A percentile compares a stretch with the other conserved stretches of the same genome.
These are phyloP conservation scores for Benthosema pterotum DNA, from an alignment of 2,797 vertebrate species.

Conservation along the genomic window DNA sequence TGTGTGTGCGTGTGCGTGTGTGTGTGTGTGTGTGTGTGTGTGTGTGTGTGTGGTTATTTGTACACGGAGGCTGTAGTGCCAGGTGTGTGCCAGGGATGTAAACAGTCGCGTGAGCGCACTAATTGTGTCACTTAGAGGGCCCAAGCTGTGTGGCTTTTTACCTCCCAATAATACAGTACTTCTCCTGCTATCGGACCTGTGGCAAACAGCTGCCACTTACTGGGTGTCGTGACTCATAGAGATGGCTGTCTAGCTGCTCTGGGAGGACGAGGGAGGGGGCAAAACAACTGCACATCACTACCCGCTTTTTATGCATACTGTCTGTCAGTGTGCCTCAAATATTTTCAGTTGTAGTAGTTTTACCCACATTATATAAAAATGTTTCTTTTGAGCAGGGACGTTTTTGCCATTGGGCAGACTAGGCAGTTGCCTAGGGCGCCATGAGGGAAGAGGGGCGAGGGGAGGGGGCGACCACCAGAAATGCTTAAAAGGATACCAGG, in stretches of 20 bases:
- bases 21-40: slow-evolving; percentile 10
- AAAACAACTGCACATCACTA: too few species aligned
- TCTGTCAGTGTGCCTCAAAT: too few species aligned
- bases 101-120: slow-evolving; percentile 55
- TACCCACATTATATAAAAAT: too few species aligned
- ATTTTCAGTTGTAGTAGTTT: too few species aligned
- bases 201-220: slow-evolving; percentile 54
- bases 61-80: slow-evolving; percentile 41
- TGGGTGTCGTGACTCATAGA: slow-evolving; percentile 37
- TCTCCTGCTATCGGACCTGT: slow-evolving; percentile 44
- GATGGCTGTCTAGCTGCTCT: slow-evolving; percentile 1
- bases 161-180: slow-evolving; percentile 68
- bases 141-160: slow-evolving; percentile 68
- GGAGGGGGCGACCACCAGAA: too few species aligned
- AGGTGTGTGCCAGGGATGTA: slow-evolving; percentile 63
- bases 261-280: slow-evolving; percentile 2
- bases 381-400: too few species aligned
- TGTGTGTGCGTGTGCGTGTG: slow-evolving; percentile 9
- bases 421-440: too few species aligned
- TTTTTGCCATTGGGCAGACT: too few species aligned
- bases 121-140: slow-evolving; percentile 69
- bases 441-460: too few species aligned
- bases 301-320: too few species aligned
- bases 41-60: slow-evolving; percentile 41
- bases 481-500: too few species aligned